Conservation (phyloP, 2,888 invertebrate species). For the Macrophya alboannulata region DNA sequence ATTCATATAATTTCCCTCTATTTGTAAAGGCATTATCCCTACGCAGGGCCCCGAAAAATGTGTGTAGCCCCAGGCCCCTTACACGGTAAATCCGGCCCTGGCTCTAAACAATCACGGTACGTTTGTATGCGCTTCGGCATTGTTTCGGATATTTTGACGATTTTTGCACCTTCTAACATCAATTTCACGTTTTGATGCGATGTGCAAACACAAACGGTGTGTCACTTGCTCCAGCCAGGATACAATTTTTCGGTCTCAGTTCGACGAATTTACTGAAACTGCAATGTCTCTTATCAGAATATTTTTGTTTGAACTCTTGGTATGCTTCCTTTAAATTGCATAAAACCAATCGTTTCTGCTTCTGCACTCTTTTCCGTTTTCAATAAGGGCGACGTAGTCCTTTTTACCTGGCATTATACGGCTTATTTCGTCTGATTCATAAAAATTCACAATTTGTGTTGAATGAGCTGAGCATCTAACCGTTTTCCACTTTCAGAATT, state of each 20-base stretch:
- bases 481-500: background rate
- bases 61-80: too few relatives aligned
- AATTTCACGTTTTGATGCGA: slow-evolving; percentile 61
- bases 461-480: background rate
- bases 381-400: slow-evolving; percentile 54
- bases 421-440: slow-evolving; percentile 55
- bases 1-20: too few relatives aligned
- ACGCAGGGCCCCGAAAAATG: too few relatives aligned
- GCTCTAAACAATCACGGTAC: slow-evolving; percentile 57
- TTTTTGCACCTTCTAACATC: slow-evolving; percentile 50
- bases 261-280: slow-evolving; percentile 59
- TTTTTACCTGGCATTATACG: slow-evolving; percentile 58
- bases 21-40: too few relatives aligned
- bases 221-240: slow-evolving; percentile 55
- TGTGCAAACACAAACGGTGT: slow-evolving; percentile 60
- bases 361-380: slow-evolving; percentile 48
- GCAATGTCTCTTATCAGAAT: slow-evolving; percentile 46
- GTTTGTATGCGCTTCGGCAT: slow-evolving; percentile 37
- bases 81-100: too few relatives aligned
- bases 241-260: slow-evolving; percentile 56
- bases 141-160: slow-evolving; percentile 48
- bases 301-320: slow-evolving; percentile 49
- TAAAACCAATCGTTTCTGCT: slow-evolving; percentile 31
- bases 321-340: slow-evolving; percentile 57
- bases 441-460: slow-evolving; percentile 44